Evolutionary conservation across 2,113 vertebrate genomes (phyloP).

Genomic region (Thamnaconus septentrionalis): DNA sequence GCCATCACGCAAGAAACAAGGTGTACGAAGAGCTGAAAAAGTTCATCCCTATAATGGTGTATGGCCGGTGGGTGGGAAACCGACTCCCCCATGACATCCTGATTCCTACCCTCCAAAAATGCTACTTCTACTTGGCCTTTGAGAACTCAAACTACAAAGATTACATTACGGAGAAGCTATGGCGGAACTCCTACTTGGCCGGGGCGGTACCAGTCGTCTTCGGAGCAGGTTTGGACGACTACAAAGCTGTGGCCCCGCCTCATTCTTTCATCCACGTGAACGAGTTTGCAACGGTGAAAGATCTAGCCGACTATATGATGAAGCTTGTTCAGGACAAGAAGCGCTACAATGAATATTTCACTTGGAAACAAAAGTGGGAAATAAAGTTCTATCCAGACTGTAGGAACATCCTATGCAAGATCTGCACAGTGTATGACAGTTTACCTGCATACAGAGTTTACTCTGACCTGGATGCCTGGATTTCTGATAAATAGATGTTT

Average conservation of each 20-base stretch:
- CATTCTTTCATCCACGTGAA: slow-evolving; percentile 88
- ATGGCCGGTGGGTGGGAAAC: slow-evolving; percentile 68
- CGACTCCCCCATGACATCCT: slow-evolving; percentile 68
- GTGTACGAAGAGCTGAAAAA: slow-evolving; percentile 76
- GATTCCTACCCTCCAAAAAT: slow-evolving; percentile 78
- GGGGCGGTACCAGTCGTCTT: slow-evolving; percentile 86
- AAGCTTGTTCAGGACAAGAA: slow-evolving; percentile 70
- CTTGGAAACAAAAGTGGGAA: slow-evolving; percentile 73
- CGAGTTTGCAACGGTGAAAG: slow-evolving; percentile 78
- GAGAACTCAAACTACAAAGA: slow-evolving; percentile 86
- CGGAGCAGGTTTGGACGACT: slow-evolving; percentile 80
- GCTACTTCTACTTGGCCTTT: slow-evolving; percentile 92
- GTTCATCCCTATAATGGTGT: slow-evolving; percentile 77
- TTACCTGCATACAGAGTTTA: slow-evolving; percentile 74
- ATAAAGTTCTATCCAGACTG: slow-evolving; percentile 80
- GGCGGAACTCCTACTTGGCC: slow-evolving; percentile 82
- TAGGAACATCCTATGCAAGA: slow-evolving; percentile 84
- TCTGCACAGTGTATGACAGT: slow-evolving; percentile 74
- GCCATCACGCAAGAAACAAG: slow-evolving; percentile 73
- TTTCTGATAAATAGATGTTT: too few species aligned
- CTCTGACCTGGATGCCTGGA: slow-evolving; percentile 76
- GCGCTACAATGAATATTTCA: slow-evolving; percentile 78
- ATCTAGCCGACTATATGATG: slow-evolving; percentile 78
- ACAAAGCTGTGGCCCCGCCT: slow-evolving; percentile 79
- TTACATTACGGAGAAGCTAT: slow-evolving; percentile 96